phyloP scores from a whole-genome alignment of 2,113 vertebrate genomes.

The Dasypus novemcinctus region DNA sequence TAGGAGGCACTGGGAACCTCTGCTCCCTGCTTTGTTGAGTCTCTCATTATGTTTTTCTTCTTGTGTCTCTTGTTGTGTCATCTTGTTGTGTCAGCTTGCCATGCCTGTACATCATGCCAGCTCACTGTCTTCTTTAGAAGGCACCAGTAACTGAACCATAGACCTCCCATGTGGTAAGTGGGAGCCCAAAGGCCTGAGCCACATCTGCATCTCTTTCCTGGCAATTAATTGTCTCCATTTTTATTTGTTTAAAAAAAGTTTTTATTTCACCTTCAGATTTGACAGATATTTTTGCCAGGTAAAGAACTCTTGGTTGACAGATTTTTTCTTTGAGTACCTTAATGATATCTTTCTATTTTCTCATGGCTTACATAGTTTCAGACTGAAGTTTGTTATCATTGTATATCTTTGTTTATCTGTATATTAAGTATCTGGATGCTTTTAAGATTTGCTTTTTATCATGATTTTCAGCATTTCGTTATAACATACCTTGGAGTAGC shows the following conservation, averaged over 20 bases:
- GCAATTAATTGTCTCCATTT: not conserved
- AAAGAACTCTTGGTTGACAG: not conserved
- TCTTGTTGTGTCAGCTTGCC: too few species aligned
- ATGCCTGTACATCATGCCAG: too few species aligned
- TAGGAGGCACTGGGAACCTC: too few species aligned
- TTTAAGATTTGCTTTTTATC: not conserved
- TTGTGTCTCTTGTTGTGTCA: too few species aligned
- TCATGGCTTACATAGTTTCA: not conserved
- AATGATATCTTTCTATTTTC: not conserved
- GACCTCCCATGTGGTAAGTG: too few species aligned
- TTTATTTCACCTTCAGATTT: not conserved
- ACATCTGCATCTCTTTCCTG: too few species aligned
- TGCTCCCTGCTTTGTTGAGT: too few species aligned
- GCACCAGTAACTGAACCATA: too few species aligned
- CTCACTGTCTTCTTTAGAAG: too few species aligned
- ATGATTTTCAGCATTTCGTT: conserved; percentile 2
- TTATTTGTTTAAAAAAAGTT: not conserved
- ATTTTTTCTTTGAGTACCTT: not conserved
- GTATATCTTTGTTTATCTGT: conserved; percentile 41
- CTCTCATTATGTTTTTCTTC: too few species aligned
- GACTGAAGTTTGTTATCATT: not conserved
- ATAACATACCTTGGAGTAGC: not conserved
- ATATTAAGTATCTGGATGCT: not conserved
- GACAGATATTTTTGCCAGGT: not conserved
- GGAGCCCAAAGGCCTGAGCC: too few species aligned